Evolutionary conservation across 1,140 invertebrate species (phyloP), one percentile per base, ranked within the genome.

Genomic region (Calephelis virginiensis): DNA sequence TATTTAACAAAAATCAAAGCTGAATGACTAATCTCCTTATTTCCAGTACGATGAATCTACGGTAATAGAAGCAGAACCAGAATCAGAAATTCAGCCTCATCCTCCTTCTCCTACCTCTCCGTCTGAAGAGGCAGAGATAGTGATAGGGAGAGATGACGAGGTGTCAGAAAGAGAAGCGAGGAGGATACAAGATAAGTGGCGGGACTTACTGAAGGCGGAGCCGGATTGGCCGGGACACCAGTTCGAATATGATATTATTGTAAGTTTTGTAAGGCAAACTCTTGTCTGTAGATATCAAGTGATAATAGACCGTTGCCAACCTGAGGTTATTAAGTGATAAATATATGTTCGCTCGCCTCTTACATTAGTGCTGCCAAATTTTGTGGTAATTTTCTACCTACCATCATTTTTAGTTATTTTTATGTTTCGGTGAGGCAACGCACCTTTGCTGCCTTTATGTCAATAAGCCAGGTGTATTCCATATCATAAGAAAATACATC

Each of bases 121-220:
- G 0, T 85, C 85, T 6, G 94, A 95, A 60, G 93, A 95, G 69
- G 92, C 94, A 45, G 94, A 96, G 76, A 94, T 95, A 64, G 89
- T 94, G 37, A 94, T 94, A 64, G 94, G 93, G 81, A 71, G 92
- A 73, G 83, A 91, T 46, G 92, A 94, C 73, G 89, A 92, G 74
- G 92, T 92, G 69, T 87, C 93, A 47, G 83, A 96, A 43, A 86
- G 94, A 69, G 93, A 94, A 40, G 93, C 95, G 72, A 91, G 93
- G 64, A 93, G 93, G 6, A 94, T 96, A 56, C 92, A 94, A 79
- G 93, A 93, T 40, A 95, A 95, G 80, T 96, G 95, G 95, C 92
- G 92, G 77, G 93, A 94, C 75, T 93, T 94, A 56, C 81, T 96
- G 68, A 60, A 63, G 4, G 63, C 75, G 0, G 89, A 91, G 50